Base-by-base conservation (phyloP, 2,113 vertebrate species). In the Mastomys coucha region DNA sequence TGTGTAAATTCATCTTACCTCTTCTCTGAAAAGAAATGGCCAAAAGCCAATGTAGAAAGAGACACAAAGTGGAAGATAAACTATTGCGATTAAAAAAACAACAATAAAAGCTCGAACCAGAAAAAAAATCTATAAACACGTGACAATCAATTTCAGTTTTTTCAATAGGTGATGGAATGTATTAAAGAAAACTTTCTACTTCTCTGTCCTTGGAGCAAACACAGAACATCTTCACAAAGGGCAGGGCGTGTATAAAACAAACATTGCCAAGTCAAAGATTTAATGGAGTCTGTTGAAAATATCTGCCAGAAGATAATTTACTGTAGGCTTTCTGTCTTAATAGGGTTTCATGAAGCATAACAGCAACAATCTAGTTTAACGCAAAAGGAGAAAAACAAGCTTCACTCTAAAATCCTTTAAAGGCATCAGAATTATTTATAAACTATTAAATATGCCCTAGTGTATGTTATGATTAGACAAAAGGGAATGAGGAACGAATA, bases 51-150 rank as follows among this genome's bases (percentile, higher is more conserved):
- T 53, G 0, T 75, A 65, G 42, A 95, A 11, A 77, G 51, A 67
- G 85, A 63, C 11, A 26, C 17, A 94, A 95, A 81, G 45, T 42
- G 26, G 22, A 92, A 58, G 33, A 86, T 67, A 67, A 92, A 82
- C 26, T 91, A 0, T 80, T 97, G 91, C 88, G 93, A 76, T 36
- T 94, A 77, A 91, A 72, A 95, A 97, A 6, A 93, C 22, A 96
- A 96, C 86, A 49, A 96, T 84, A 7, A 84, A 94, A 88, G 26
- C 49, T 60, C 87, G 96, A 95, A 67, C 13, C 73, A 33, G 91
- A 92, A 36, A 1, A 88, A 76, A 76, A 91, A 81, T 97, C 88
- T 89, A 22, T 96, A 93, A 98, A 49, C 88, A 86, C 5, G 36
- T 96, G 49, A 13, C 24, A 91, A 76, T 77, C 11, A n/a, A 45